Percentiles rank a stretch among this genome's conserved stretches.
These are phyloP conservation scores for Whitmania pigra DNA, from an alignment of 1,140 invertebrate species.

Conservation along the genomic window DNA sequence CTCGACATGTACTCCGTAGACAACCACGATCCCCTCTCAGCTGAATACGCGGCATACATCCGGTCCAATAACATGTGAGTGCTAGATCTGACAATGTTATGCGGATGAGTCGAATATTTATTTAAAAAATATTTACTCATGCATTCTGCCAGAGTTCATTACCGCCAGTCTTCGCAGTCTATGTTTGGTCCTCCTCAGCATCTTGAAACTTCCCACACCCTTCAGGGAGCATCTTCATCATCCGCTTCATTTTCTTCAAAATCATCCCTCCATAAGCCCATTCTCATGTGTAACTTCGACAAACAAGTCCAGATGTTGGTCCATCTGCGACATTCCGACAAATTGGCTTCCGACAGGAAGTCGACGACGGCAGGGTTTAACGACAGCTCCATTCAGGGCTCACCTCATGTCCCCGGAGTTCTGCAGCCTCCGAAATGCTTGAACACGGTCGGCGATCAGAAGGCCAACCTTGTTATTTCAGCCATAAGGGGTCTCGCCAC, in stretches of 20 bases:
- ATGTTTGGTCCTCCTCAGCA: neutral
- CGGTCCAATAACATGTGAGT: constrained; percentile 39
- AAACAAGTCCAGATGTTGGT: too few relatives aligned
- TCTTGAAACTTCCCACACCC: neutral
- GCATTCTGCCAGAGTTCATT: neutral
- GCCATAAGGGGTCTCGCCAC: constrained; percentile 29
- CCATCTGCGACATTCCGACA: too few relatives aligned
- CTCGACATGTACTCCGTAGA: constrained; percentile 30
- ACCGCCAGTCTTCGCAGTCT: neutral
- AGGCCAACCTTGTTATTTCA: neutral
- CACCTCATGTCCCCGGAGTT: too few relatives aligned
- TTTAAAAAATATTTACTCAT: neutral
- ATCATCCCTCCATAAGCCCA: neutral
- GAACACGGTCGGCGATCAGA: too few relatives aligned
- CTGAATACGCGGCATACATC: constrained; percentile 37
- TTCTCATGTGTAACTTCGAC: neutral
- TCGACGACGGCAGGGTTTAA: too few relatives aligned
- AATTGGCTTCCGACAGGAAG: too few relatives aligned
- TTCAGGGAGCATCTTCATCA: neutral
- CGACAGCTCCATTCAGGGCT: too few relatives aligned
- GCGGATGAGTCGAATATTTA: too few relatives aligned
- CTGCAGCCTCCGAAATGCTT: too few relatives aligned
- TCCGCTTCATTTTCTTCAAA: neutral
- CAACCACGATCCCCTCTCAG: constrained; percentile 28
- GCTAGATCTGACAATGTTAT: neutral